Evolutionary conservation across 1,140 invertebrate species (phyloP).

Genomic region (Aphelinus atriplicis): DNA sequence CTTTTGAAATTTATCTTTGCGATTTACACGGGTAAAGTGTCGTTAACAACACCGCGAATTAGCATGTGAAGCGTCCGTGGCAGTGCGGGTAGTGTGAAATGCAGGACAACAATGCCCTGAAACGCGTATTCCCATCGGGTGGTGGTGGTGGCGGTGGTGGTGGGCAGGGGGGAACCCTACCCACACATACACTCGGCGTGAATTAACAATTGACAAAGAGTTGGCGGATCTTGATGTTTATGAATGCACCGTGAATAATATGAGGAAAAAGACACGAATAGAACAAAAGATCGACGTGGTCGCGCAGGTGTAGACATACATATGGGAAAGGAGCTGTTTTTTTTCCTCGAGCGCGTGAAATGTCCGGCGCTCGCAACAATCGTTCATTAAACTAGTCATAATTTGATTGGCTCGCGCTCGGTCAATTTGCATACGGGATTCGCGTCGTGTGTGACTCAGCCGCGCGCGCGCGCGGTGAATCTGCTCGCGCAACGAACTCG

Average conservation of each 20-base stretch:
- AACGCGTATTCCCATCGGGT: constrained; percentile 27
- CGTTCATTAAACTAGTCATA: too few species aligned
- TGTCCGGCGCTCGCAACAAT: not conserved
- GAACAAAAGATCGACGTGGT: not conserved
- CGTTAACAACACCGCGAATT: constrained; percentile 33
- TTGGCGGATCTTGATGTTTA: constrained; percentile 17
- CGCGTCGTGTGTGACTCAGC: too few species aligned
- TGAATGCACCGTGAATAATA: constrained; percentile 4
- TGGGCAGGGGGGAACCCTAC: too few species aligned
- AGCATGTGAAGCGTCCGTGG: not conserved
- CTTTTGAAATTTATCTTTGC: constrained; percentile 28
- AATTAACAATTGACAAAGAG: constrained; percentile 31
- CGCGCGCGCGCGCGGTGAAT: too few species aligned
- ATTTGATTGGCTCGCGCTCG: too few species aligned
- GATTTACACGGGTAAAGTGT: constrained; percentile 25
- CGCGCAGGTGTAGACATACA: too few species aligned
- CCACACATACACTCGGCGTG: not conserved
- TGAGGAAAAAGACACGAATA: not conserved
- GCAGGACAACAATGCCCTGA: constrained; percentile 28
- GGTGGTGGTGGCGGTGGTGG: too few species aligned
- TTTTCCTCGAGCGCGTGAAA: not conserved
- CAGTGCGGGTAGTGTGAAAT: constrained; percentile 3
- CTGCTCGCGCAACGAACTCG: too few species aligned
- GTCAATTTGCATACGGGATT: too few species aligned
- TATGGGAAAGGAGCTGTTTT: too few species aligned